Base-by-base conservation (phyloP, 2,888 invertebrate genomes). In the Eulithis prunata region DNA sequence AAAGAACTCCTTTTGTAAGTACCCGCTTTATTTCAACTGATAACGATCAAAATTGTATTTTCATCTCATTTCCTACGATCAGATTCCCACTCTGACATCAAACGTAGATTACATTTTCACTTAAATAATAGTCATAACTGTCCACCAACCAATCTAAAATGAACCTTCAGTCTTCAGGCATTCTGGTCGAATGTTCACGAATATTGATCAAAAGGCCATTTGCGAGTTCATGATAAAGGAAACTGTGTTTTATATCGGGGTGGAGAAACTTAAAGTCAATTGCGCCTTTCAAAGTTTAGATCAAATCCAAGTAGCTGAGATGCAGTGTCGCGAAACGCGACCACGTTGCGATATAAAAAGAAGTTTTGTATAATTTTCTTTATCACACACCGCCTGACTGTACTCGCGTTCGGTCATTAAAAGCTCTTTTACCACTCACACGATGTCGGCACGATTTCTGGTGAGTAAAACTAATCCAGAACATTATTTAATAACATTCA, bases 321-420 rank as follows among this genome's bases (percentile, higher is more conserved):
- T 83, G 87, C 89, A 87, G 85, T 88, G 89, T 92, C 92, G 91
- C 91, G 91, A 91, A 92, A 90, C 90, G 84, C 86, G 77, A 90
- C 83, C 90, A 91, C 91, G 92, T 92, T 90, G 91, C 83, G 81
- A 89, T 92, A 92, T 92, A 92, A 91, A 92, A 92, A 91, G 90
- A 89, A 91, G 88, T 91, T 89, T 89, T 86, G 87, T 89, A 85
- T 83, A 89, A 90, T 90, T 90, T 86, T 91, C 88, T 91, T 90
- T 91, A 90, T 89, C 91, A 92, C 86, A 91, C 80, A 89, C 85
- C 86, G 75, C 74, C 81, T 77, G 87, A 75, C 86, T 81, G 88
- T 78, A 78, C 78, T 78, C 78, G 88, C 83, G 90, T 73, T 86
- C 87, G 88, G 88, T 85, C 82, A 82, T 76, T 80, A 77, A 58